Conservation (phyloP, 2,888 invertebrate species). For the Xylocampa areola region DNA sequence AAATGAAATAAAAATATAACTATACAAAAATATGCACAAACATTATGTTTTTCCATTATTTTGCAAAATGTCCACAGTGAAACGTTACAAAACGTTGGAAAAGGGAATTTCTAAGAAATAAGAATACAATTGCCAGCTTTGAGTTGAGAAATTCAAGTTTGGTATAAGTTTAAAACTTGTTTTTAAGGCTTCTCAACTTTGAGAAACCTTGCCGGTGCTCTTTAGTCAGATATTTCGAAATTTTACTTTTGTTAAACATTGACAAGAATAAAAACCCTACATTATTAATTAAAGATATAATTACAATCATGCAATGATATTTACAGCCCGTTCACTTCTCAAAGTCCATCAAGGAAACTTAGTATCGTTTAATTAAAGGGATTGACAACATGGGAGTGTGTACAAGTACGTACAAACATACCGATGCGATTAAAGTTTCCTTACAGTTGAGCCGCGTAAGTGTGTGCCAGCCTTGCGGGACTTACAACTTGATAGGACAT, state of each 20-base stretch:
- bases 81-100: constrained; percentile 62
- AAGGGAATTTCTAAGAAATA: constrained; percentile 68
- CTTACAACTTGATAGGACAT: constrained; percentile 87
- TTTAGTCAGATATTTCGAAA: constrained; percentile 70
- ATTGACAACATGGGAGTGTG: constrained; percentile 64
- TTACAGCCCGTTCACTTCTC: constrained; percentile 51
- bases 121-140: constrained; percentile 61
- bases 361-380: constrained; percentile 79
- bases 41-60: constrained; percentile 25
- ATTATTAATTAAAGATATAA: constrained; percentile 35
- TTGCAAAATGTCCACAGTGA: constrained; percentile 28
- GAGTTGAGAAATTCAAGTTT: constrained; percentile 73
- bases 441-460: constrained; percentile 77
- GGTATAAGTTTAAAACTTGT: constrained; percentile 69
- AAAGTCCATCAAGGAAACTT: constrained; percentile 70
- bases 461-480: constrained; percentile 82
- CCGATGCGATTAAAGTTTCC: constrained; percentile 83
- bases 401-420: constrained; percentile 68
- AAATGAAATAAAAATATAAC: too few relatives aligned
- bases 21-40: constrained; percentile 1
- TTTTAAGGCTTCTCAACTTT: constrained; percentile 80
- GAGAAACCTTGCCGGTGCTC: constrained; percentile 73
- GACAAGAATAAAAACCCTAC: constrained; percentile 5
- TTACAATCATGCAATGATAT: constrained; percentile 55
- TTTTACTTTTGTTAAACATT: constrained; percentile 57